Evolutionary conservation across 2,797 vertebrate species (phyloP), one percentile per base, ranked within the genome.

Genomic region (Siniperca obscura): DNA sequence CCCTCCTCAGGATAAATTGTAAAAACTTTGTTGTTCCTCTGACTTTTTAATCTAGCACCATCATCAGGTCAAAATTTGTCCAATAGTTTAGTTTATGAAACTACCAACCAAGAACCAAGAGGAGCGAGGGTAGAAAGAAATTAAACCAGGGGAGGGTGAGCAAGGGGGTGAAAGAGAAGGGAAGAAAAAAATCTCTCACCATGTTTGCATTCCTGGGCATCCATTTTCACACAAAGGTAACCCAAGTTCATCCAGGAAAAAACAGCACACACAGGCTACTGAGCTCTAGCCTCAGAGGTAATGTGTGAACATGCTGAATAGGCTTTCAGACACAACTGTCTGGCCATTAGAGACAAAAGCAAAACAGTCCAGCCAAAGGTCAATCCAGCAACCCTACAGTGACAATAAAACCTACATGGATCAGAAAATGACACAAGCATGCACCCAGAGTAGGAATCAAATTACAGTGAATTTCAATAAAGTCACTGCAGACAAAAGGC

Each of bases 161-260:
- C 27, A 48, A 82, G 30, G 38, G 3, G n/a, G 46, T 13, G 19
- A 56, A 66, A 19, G n/a, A 77, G 9, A 78, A n/a, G 25, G 19
- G 14, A 64, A 44, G 16, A 56, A 53, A 74, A 70, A 42, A 62
- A 79, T 59, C 44, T 88, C 90, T 93, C 84, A 94, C 89, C 89
- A 81, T 74, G 42, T 89, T 76, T 86, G 84, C 40, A 85, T 85
- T 85, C 77, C 74, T 65, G 64, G 64, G 67, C 67, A 68, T 91
- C 82, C 86, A 92, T 93, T 82, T 89, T 74, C 75, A 73, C 67
- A 50, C 69, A 86, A 76, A 89, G 78, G 74, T 84, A 81, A 89
- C 81, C 27, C 85, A 68, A 76, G 74, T 91, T 88, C 72, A 88
- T 21, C 50, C 38, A 76, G 70, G 72, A 79, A 79, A 46, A 59